Evolutionary conservation across 2,888 invertebrate genomes (phyloP).

Genomic region (Lobophora halterata): DNA sequence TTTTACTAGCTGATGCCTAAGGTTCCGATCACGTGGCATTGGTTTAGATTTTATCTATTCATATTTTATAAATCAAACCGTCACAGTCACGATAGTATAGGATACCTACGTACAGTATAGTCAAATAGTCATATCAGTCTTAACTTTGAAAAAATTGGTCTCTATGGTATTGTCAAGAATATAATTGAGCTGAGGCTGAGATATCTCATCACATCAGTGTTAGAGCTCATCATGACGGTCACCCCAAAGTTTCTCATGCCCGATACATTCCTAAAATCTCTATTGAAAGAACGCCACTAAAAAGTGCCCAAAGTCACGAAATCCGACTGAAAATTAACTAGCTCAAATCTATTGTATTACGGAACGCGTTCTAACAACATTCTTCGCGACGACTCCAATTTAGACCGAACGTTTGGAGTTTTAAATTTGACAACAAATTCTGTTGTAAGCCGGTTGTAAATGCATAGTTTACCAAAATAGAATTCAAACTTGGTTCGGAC

Average conservation of each 20-base stretch:
- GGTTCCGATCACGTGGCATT: too few relatives aligned
- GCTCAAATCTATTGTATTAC: constrained; percentile 58
- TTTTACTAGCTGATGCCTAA: too few relatives aligned
- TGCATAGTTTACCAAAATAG: constrained; percentile 60
- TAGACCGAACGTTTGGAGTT: constrained; percentile 61
- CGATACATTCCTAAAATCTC: constrained; percentile 58
- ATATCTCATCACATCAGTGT: too few relatives aligned
- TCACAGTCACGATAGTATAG: too few relatives aligned
- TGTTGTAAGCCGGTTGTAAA: constrained; percentile 59
- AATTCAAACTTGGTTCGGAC: constrained; percentile 61
- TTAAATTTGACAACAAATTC: constrained; percentile 64
- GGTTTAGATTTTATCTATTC: too few relatives aligned
- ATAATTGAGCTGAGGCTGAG: too few relatives aligned
- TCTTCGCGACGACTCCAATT: constrained; percentile 60
- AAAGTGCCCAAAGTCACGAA: constrained; percentile 59
- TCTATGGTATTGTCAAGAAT: too few relatives aligned
- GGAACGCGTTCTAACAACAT: constrained; percentile 52
- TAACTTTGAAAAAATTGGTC: too few relatives aligned
- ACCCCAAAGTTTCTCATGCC: constrained; percentile 60
- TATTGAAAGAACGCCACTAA: constrained; percentile 64
- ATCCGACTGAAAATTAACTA: constrained; percentile 58
- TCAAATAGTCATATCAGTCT: too few relatives aligned
- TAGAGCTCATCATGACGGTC: constrained; percentile 70
- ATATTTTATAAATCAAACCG: too few relatives aligned
- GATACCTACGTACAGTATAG: too few relatives aligned